Evolutionary conservation across 2,113 vertebrate genomes (phyloP), one percentile per base, ranked within the genome.

Genomic region (Cheilinus undulatus): DNA sequence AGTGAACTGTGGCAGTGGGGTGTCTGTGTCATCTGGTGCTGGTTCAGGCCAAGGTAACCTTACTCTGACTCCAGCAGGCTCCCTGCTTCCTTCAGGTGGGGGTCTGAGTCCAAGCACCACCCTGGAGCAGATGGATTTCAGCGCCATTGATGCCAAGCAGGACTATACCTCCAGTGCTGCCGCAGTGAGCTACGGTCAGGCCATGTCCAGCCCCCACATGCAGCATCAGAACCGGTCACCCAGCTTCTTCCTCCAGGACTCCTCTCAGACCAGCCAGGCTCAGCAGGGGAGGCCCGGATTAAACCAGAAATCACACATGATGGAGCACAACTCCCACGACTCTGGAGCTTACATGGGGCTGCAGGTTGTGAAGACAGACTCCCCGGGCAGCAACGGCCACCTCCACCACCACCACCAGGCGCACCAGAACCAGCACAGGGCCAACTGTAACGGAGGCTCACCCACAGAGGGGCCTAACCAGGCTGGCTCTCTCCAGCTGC

Each of bases 101-200:
- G 98, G 97, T 70, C 94, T 99, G 69, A 99, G 98, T 73, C 98
- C 98, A 49, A 99, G 97, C 87, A 99, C 98, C 84, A 99, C 98
- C 34, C 87, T 99, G 87, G 98, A 99, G 88, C 97, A 99, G 89
- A 99, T 99, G 98, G 98, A 99, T 77, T 99, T 99, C 85, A 99
- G 98, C 27, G 97, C 97, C 28, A 99, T 99, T 34, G 97, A 99
- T 90, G 96, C 97, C 86, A 99, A 97, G 91, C 97, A 98, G 84
- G 97, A 98, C 85, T 99, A 97, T 62, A 73, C 95, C 19, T 93
- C 97, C 65, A 75, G 62, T 20, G 78, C 84, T 15, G 46, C 84
- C 5, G 43, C 90, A 13, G 91, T 92, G 42, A 91, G 92, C 85
- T 99, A 97, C 62, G 95, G 89, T 84, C 97, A 97, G 85, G 89